Evolutionary conservation across 2,113 vertebrate species (phyloP), one percentile per base, ranked within the genome.

Genomic region (Etia nguti): DNA sequence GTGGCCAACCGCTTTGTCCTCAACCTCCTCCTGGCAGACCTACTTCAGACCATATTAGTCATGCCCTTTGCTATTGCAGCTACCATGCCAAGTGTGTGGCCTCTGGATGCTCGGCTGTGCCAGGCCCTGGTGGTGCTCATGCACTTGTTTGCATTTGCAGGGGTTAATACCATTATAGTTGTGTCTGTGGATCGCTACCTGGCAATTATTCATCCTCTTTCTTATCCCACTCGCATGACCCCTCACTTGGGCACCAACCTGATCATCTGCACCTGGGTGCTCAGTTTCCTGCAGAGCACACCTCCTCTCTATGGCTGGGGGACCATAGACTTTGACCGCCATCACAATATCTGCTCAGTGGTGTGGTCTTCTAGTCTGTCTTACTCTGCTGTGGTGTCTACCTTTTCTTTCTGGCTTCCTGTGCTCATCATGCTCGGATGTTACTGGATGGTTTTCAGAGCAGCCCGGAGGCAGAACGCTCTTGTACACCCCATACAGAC

Each of bases 231-330:
- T 77, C 97, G 97, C 56, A 98, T 98, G 97, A 98, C 97, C 16
- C 95, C 96, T 4, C 95, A 96, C 86, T 90, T 97, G 82, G 97
- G 97, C 75, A 97, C 96, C 56, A 95, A 97, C 91, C 96, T 98
- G 15, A 97, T 98, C 55, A 93, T 95, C 3, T 96, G 96, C 92
- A 98, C 97, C 43, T 98, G 97, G 98, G 95, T 98, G 34, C 46
- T 97, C 43, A 96, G 97, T 57, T 68, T 97, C 36, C 88, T 97
- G 57, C 98, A 98, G 93, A 98, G 97, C 93, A 97, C 97, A 0
- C 97, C 98, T 5, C 97, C 97, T 1, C 96, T 98, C n/a, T 98
- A 97, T 2, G 97, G 97, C 84, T 98, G 97, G 98, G 97, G 97
- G 18, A 90, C 94, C 87, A 97, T 97, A 24, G 95, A 92, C 87